Base-by-base conservation (phyloP, 2,888 invertebrate species). In the Oscheius onirici region DNA sequence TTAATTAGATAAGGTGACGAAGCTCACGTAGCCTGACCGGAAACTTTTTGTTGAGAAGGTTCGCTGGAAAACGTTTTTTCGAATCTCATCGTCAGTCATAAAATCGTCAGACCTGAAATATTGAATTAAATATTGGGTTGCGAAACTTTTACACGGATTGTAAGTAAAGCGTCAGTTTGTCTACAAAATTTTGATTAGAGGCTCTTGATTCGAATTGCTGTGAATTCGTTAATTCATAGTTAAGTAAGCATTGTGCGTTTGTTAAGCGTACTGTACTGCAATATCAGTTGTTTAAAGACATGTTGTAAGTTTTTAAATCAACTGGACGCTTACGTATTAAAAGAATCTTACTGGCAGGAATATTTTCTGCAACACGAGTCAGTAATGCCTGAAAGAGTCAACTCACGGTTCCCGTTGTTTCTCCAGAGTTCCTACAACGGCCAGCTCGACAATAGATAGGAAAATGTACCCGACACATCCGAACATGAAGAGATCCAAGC, bases 401-500 rank as follows among this genome's bases (percentile, higher is more conserved):
- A 69, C 67, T 54, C 22, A 52, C 60, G 44, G 41, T 24, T 60
- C 52, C 51, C 61, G 43, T 40, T 67, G 34, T 1, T 66, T 58
- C 24, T 80, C 80, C 58, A 80, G 65, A 8, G 76, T 74, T 28
- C 80, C 80, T 13, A 78, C 80, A 2, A 80, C 77, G 1, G 80
- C 80, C 17, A 80, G 60, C 52, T 80, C 80, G 26, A 85, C 83
- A 66, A 87, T 83, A 0, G 84, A 81, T 0, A 85, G 67, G 71
- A 87, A 86, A 15, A 87, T 87, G 78, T 80, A 87, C 54, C 81
- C 84, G 66, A 84, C 76, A 66, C 83, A 84, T n/a, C 81, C 83
- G 71, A 86, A 86, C 85, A 85, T 85, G 73, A 86, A 87, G 43
- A 86, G 55, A 73, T 87, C 87, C 57, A 87, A 68, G 22, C 85